These are phyloP conservation scores for Brachyptera risi DNA, from an alignment of 2,888 invertebrate species.

Conservation along the genomic window DNA sequence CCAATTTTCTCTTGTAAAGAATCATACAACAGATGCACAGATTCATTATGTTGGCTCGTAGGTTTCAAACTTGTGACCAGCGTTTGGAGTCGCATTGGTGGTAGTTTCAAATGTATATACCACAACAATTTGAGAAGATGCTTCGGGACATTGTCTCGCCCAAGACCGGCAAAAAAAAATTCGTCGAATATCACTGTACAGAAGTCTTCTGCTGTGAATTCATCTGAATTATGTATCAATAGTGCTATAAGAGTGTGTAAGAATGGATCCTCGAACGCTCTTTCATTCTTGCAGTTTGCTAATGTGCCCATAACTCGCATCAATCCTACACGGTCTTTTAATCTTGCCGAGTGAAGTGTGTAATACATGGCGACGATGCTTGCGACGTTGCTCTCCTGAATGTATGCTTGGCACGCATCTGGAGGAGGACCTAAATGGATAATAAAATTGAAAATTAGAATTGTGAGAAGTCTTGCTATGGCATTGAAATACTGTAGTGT, in stretches of 20 bases:
- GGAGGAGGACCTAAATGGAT: slow-evolving; percentile 70
- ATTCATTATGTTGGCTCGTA: slow-evolving; percentile 71
- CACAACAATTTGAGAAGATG: slow-evolving; percentile 87
- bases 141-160: slow-evolving; percentile 85
- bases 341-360: slow-evolving; percentile 79
- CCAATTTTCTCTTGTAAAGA: slow-evolving; percentile 74
- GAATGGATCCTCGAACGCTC: slow-evolving; percentile 93
- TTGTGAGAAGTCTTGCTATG: no score
- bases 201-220: slow-evolving; percentile 90
- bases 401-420: slow-evolving; percentile 89
- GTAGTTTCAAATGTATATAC: slow-evolving; percentile 85
- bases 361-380: slow-evolving; percentile 94
- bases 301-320: slow-evolving; percentile 85
- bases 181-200: slow-evolving; percentile 94
- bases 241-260: slow-evolving; percentile 83
- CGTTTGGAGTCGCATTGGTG: slow-evolving; percentile 70
- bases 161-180: slow-evolving; percentile 86
- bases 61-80: slow-evolving; percentile 75
- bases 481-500: no score
- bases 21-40: slow-evolving; percentile 75
- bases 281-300: slow-evolving; percentile 84
- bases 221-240: slow-evolving; percentile 84
- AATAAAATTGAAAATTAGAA: no score
- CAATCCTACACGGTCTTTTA: slow-evolving; percentile 74
- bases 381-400: slow-evolving; percentile 86